Base-by-base conservation (phyloP, 2,888 invertebrate genomes). In the Dichetophora obliterata region DNA sequence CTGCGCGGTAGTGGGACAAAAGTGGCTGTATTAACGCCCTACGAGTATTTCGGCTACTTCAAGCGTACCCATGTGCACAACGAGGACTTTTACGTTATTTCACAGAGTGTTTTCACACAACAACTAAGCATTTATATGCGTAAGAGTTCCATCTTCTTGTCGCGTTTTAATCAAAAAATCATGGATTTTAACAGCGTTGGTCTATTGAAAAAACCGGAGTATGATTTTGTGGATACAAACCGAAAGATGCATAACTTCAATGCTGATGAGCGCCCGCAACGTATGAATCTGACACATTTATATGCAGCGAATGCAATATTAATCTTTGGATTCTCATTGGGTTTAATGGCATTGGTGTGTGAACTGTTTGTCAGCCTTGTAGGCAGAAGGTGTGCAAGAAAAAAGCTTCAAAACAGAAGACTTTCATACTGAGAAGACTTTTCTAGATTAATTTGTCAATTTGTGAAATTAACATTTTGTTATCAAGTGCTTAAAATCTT, bases 81-180 rank as follows among this genome's bases (percentile, higher is more conserved):
- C 19, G 75, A 61, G 0, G 75, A 78, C 0, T 82, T 82, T 24
- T 76, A 81, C 66, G 59, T 84, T 6, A 75, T 82, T 16, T 82
- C 79, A 5, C 63, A 83, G 9, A 75, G 76, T 11, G 76, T 84
- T 0, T 82, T 83, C 69, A 82, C 80, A 0, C 82, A 83, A 22
- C 82, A 80, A 34, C 68, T 84, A 16, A 83, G 82, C 66, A 82
- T 84, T 75, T 83, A 84, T 66, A 78, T 83, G 80, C 80, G 77
- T 9, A 82, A 82, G 70, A 82, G 81, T 74, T 84, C 84, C 0
- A 75, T 76, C 11, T 77, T 81, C 43, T 57, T 83, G n/a, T 57
- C 48, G 0, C 77, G 72, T 1, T 82, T 84, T 19, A 81, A 84
- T 78, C 34, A 48, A 37, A 70, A 76, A 1, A 83, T 84, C n/a